phyloP scores from a whole-genome alignment of 2,113 vertebrate species.

The Perca schrenkii region DNA sequence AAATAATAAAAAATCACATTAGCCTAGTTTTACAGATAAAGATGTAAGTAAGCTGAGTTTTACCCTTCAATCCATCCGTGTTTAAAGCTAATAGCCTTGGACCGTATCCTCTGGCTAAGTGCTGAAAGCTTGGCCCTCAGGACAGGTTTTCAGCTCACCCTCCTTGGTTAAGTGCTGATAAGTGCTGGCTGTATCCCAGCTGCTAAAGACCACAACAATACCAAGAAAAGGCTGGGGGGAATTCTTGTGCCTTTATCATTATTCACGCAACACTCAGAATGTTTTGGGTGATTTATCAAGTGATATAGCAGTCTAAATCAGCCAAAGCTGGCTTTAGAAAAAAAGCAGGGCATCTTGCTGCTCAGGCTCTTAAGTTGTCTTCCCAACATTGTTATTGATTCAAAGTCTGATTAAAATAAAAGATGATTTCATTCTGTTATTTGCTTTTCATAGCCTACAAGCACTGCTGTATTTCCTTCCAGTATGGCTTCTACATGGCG shows the following conservation, averaged over 20 bases:
- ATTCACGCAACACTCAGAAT: conserved; percentile 53
- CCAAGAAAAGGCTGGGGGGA: conserved; percentile 54
- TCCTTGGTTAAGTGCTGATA: conserved; percentile 75
- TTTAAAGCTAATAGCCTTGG: conserved; percentile 45
- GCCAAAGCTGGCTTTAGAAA: conserved; percentile 13
- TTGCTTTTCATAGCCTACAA: conserved; percentile 12
- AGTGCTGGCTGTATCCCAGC: conserved; percentile 67
- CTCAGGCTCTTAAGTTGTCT: conserved; percentile 3
- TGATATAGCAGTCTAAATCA: conserved; percentile 22
- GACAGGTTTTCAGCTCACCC: conserved; percentile 61
- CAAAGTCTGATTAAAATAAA: conserved; percentile 27
- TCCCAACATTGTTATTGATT: conserved; percentile 16
- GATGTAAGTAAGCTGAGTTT: conserved; percentile 11
- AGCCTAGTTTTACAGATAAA: conserved; percentile 14
- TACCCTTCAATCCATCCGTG: conserved; percentile 21
- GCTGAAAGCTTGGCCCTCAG: conserved; percentile 69
- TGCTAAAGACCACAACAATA: conserved; percentile 61
- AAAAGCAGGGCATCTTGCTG: neutral
- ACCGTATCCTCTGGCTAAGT: conserved; percentile 39
- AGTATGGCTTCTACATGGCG: conserved; percentile 13
- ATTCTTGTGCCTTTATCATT: conserved; percentile 44
- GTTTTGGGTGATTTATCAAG: conserved; percentile 58
- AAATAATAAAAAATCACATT: neutral
- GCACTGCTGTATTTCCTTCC: conserved; percentile 33
- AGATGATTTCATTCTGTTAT: conserved; percentile 13